Evolutionary conservation across 2,113 vertebrate species (phyloP).

Genomic region (Kryptolebias marmoratus): DNA sequence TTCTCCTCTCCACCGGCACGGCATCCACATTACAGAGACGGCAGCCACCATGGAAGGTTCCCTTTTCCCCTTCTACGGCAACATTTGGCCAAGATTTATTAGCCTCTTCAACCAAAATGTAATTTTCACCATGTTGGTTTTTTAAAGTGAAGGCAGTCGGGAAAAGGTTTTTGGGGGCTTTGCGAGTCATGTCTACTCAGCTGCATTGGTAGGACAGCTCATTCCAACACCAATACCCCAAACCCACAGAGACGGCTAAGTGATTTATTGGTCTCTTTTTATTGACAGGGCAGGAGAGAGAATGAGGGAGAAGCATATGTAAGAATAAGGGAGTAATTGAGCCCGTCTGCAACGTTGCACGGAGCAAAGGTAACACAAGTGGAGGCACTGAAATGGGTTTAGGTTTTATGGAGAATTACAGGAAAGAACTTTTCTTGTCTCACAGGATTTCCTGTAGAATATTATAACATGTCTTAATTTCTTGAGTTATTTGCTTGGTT

Average conservation of each 20-base stretch:
- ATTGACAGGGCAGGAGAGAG: slow-evolving; percentile 63
- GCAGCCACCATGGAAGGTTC: slow-evolving; percentile 57
- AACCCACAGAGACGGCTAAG: slow-evolving; percentile 66
- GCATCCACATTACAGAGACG: slow-evolving; percentile 68
- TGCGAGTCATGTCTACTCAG: slow-evolving; percentile 64
- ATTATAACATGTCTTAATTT: slow-evolving; percentile 54
- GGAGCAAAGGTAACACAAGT: slow-evolving; percentile 65
- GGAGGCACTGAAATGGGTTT: slow-evolving; percentile 47
- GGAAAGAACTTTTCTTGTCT: slow-evolving; percentile 45
- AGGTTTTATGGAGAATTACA: slow-evolving; percentile 59
- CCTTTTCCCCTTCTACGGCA: slow-evolving; percentile 70
- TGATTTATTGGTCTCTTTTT: slow-evolving; percentile 78
- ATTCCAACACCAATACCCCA: slow-evolving; percentile 75
- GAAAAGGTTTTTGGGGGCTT: slow-evolving; percentile 32
- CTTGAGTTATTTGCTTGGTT: slow-evolving; percentile 37
- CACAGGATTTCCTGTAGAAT: slow-evolving; percentile 56
- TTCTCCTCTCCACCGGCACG: slow-evolving; percentile 61
- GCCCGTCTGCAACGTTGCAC: slow-evolving; percentile 53
- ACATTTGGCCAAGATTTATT: slow-evolving; percentile 77
- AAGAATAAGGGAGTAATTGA: slow-evolving; percentile 77
- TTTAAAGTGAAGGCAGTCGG: slow-evolving; percentile 60
- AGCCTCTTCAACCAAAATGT: slow-evolving; percentile 73
- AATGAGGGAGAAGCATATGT: slow-evolving; percentile 68
- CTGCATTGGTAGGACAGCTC: slow-evolving; percentile 58
- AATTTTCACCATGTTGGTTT: slow-evolving; percentile 79